These are phyloP conservation scores for Atta colombica DNA, from an alignment of 1,140 invertebrate genomes.

Conservation along the genomic window DNA sequence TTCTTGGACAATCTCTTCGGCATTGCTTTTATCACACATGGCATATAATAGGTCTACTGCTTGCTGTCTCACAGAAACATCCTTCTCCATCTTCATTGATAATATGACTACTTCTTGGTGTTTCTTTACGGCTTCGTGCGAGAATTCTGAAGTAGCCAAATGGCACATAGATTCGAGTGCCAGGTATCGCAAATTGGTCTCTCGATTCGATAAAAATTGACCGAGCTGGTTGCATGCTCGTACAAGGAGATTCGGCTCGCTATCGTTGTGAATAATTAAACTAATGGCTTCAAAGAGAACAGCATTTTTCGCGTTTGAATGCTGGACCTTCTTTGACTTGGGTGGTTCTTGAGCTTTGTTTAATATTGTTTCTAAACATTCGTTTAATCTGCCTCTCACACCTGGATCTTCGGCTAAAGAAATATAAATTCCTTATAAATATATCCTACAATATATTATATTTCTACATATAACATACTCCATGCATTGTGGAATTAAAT, in stretches of 20 bases:
- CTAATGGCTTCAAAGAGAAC: slow-evolving; percentile 99
- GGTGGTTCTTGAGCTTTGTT: slow-evolving; percentile 99
- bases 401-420: slow-evolving; percentile 94
- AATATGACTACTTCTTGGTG: slow-evolving; percentile 99
- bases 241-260: slow-evolving; percentile 98
- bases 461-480: background rate
- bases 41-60: slow-evolving; percentile 99
- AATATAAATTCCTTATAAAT: slow-evolving; percentile 13
- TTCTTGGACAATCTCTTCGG: slow-evolving; percentile 99
- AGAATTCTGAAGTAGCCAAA: slow-evolving; percentile 99
- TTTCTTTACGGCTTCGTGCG: slow-evolving; percentile 99
- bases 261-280: slow-evolving; percentile 99
- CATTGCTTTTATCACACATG: slow-evolving; percentile 99
- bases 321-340: slow-evolving; percentile 99
- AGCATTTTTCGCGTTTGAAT: slow-evolving; percentile 99
- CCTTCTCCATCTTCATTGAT: slow-evolving; percentile 99
- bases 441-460: background rate
- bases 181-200: slow-evolving; percentile 99
- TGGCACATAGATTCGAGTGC: slow-evolving; percentile 99
- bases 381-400: slow-evolving; percentile 97
- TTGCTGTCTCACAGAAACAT: slow-evolving; percentile 99
- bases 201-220: slow-evolving; percentile 99
- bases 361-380: slow-evolving; percentile 99
- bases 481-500: slow-evolving; percentile 73
- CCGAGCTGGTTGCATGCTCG: slow-evolving; percentile 99